phyloP scores from a whole-genome alignment of 2,797 vertebrate species.

The Danio kyathit region DNA sequence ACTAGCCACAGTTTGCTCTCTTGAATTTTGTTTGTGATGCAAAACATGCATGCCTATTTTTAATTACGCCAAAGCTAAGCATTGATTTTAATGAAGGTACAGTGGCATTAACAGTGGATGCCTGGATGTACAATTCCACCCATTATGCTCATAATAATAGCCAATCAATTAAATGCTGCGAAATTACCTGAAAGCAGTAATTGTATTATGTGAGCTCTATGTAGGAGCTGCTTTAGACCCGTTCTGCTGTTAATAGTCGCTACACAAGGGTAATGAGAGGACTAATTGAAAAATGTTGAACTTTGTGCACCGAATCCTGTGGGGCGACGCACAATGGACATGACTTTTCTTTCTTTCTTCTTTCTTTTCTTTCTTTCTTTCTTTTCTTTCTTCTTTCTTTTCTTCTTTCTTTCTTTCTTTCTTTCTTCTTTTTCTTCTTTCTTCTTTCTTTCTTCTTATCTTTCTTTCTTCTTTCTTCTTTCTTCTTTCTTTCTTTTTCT shows the following conservation, averaged over 20 bases:
- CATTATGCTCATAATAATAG: slow-evolving; percentile 69
- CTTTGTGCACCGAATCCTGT: slow-evolving; percentile 6
- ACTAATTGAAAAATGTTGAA: slow-evolving; percentile 26
- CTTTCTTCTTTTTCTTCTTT: no score
- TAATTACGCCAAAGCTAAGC: slow-evolving; percentile 61
- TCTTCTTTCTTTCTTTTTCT: no score
- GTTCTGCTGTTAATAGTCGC: neutral
- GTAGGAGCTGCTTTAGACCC: neutral
- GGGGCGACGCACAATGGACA: neutral
- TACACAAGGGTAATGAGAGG: slow-evolving; percentile 15
- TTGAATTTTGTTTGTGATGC: slow-evolving; percentile 38
- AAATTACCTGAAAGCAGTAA: slow-evolving; percentile 65
- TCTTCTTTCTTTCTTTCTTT: no score
- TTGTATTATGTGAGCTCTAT: slow-evolving; percentile 54
- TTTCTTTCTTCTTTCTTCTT: no score
- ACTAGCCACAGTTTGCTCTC: slow-evolving; percentile 5
- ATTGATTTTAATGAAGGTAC: slow-evolving; percentile 54
- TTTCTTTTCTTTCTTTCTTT: neutral
- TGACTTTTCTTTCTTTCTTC: neutral
- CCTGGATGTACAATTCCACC: slow-evolving; percentile 56
- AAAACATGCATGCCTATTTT: slow-evolving; percentile 48
- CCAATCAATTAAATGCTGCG: slow-evolving; percentile 65
- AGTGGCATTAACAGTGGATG: slow-evolving; percentile 53
- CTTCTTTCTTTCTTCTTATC: no score
- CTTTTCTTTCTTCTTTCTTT: no score